Evolutionary conservation across 1,140 invertebrate species (phyloP), one percentile per base, ranked within the genome.

Genomic region (Brachionus rubens): DNA sequence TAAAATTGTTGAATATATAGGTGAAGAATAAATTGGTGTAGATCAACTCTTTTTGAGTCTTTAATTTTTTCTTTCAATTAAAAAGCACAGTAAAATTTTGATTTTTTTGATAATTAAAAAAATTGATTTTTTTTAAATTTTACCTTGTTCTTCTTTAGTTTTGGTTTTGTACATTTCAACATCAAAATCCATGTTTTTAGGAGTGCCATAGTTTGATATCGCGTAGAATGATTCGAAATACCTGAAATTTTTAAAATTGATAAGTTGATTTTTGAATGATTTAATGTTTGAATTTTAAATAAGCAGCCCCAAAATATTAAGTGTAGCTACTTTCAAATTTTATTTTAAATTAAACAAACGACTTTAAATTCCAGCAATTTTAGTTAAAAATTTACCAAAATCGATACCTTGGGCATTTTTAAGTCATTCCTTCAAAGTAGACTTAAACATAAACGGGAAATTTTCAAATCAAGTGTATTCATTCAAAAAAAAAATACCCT

Each of bases 1-100:
- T 72, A 54, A 40, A 72, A 72, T 54, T 72, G 68, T 40, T 72
- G 68, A 24, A 72, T 72, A 33, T 50, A 72, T 30, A 72, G 40
- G 50, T 72, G 68, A 14, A 72, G 46, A 28, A 72, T 72, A 50
- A 72, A 72, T 30, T 72, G 68, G n/a, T 50, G 40, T 21, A 72
- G 19, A 36, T 72, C 68, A 36, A 72, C 46, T 48, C 46, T 48
- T 50, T 54, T 48, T 6, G 43, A 50, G 33, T 72, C 50, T 72
- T 54, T 72, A 40, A 72, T 40, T 48, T 48, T 72, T 36, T 72
- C 68, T 50, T 28, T 47, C n/a, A 26, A n/a, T 50, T 28, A 30
- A 48, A 26, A 30, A 4, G 16, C 16, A 5, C 16, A 50, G 48
- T 4, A n/a, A n/a, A 41, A 3, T 21, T 67, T 67, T 33, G 2